phyloP scores from a whole-genome alignment of 53 echinoderm and acorn worm genomes.

The Patiria pectinifera region DNA sequence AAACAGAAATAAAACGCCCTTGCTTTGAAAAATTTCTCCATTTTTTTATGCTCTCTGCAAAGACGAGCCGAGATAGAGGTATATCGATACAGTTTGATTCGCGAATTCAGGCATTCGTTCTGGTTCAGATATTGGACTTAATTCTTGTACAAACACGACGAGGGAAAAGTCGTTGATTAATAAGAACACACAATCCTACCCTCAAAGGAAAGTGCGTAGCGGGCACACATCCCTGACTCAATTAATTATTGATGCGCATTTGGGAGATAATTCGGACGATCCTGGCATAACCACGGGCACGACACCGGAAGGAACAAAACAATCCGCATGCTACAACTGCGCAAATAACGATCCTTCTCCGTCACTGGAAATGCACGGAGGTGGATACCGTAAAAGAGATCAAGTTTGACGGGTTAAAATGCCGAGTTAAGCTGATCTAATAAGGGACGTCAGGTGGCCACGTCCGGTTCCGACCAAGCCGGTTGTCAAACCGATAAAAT shows the following conservation, averaged over 20 bases:
- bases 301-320: slow-evolving; percentile 50
- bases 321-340: slow-evolving; percentile 52
- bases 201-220: not conserved
- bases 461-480: slow-evolving; percentile 54
- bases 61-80: too few species aligned
- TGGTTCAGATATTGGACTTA: not conserved
- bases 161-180: not conserved
- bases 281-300: slow-evolving; percentile 56
- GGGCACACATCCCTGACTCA: not conserved
- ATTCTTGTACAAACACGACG: not conserved
- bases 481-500: slow-evolving; percentile 62
- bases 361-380: slow-evolving; percentile 8
- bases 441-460: slow-evolving; percentile 62
- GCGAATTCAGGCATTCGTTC: not conserved
- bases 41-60: too few species aligned
- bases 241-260: slow-evolving; percentile 57
- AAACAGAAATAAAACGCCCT: too few species aligned
- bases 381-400: slow-evolving; percentile 29
- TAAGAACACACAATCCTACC: not conserved
- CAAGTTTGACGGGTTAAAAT: slow-evolving; percentile 61
- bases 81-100: too few species aligned
- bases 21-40: too few species aligned
- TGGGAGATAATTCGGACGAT: slow-evolving; percentile 47
- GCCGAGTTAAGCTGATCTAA: slow-evolving; percentile 61
- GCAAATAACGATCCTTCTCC: slow-evolving; percentile 47